Base-by-base conservation (phyloP, 2,113 vertebrate species). In the Halichoeres trimaculatus region DNA sequence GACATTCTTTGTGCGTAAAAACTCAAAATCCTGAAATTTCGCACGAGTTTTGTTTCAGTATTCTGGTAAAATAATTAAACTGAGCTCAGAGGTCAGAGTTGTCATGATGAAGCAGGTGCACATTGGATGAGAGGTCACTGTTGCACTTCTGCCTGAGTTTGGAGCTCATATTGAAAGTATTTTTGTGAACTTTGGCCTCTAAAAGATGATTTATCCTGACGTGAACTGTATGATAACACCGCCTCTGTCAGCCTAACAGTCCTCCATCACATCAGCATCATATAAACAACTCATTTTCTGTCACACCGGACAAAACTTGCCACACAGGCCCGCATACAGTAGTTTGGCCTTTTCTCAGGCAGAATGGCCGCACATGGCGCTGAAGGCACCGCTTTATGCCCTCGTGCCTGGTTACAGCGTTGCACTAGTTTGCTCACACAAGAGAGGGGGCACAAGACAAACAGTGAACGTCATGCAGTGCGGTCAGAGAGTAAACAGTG, bases 401-500 rank as follows among this genome's bases (percentile, higher is more conserved):
- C 86, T 69, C 90, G 92, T 93, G 88, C 89, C 93, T 90, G 90
- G 94, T 91, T 81, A 91, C 93, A 64, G 91, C 90, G 80, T 93
- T 89, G 91, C 90, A 94, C 94, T 85, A 85, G 88, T 90, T 91
- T 83, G 70, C 78, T 86, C 85, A 86, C 88, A 83, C 85, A 85
- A 79, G 83, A 89, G 85, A 83, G 77, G 48, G 63, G 84, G 81
- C 59, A 90, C 84, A 81, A 81, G 84, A 91, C 89, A 88, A 88
- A 91, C 88, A 88, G 74, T 87, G 87, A 88, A 92, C 92, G 91
- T 93, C 94, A 94, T 85, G 89, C 92, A 91, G 92, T 83, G 90
- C 88, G 90, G 83, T 87, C 90, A 90, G 88, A 87, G 87, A 94
- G 91, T 92, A 91, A 94, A 95, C 94, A 95, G 89, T 92, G 90